Conservation (phyloP, 2,113 vertebrate species). For the Pituophis catenifer region DNA sequence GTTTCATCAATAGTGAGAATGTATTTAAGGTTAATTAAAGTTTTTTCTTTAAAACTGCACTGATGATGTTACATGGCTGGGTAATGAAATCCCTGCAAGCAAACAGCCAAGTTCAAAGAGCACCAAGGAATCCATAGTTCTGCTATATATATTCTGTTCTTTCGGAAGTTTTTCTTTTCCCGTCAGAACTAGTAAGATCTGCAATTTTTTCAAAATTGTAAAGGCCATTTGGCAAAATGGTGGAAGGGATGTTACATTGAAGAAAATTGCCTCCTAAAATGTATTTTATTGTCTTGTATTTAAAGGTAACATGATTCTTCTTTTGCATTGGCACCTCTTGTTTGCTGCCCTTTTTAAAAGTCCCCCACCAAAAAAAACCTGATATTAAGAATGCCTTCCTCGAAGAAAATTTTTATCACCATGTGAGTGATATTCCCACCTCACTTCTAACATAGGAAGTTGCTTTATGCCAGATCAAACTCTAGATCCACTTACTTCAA, state of each 20-base stretch:
- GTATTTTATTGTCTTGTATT: neutral
- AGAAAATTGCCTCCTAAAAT: neutral
- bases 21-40: constrained; percentile 84
- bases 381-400: neutral
- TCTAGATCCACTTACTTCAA: neutral
- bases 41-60: neutral
- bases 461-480: neutral
- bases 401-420: neutral
- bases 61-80: neutral
- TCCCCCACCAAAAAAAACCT: neutral
- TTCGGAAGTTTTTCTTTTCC: neutral
- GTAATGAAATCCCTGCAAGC: neutral
- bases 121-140: neutral
- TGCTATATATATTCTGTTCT: neutral
- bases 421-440: neutral
- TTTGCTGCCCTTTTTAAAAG: neutral
- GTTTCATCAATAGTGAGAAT: constrained; percentile 93
- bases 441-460: neutral
- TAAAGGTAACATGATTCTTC: neutral
- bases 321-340: neutral
- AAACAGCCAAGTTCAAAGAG: neutral
- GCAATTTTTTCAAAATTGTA: neutral
- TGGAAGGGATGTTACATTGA: neutral
- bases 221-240: neutral
- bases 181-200: neutral